These are phyloP conservation scores for Lasioglossum oenotherae DNA, from an alignment of 2,888 invertebrate species.

Conservation along the genomic window DNA sequence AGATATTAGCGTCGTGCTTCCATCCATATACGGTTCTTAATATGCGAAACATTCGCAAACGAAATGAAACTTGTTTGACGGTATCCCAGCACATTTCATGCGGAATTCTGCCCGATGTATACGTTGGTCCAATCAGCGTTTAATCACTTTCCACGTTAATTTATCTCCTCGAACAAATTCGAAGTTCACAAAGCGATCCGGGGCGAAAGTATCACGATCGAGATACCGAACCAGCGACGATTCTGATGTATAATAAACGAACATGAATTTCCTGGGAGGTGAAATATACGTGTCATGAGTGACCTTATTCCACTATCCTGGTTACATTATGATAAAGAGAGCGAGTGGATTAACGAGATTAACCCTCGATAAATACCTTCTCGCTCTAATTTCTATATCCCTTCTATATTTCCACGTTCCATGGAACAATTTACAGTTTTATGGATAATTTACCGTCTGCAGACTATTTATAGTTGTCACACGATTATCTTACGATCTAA, in stretches of 20 bases:
- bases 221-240: background rate
- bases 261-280: background rate
- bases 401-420: background rate
- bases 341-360: background rate
- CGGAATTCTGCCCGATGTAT: slow-evolving; percentile 18
- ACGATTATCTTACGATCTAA: background rate
- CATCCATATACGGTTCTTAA: background rate
- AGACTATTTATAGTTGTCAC: background rate
- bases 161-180: slow-evolving; percentile 16
- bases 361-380: background rate
- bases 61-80: slow-evolving; percentile 16
- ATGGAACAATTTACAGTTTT: background rate
- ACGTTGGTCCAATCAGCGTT: slow-evolving; percentile 13
- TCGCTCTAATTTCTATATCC: background rate
- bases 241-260: slow-evolving; percentile 2
- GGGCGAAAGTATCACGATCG: background rate
- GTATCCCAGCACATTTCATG: slow-evolving; percentile 6
- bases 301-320: background rate
- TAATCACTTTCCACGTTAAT: slow-evolving; percentile 29
- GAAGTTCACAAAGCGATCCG: slow-evolving; percentile 8
- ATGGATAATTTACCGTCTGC: no score
- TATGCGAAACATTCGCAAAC: slow-evolving; percentile 21
- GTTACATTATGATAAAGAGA: background rate
- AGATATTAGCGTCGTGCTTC: background rate
- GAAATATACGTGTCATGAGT: background rate